Percentiles rank a stretch among this genome's conserved stretches.
Conservation (phyloP, 1,140 invertebrate species). For the Augochlora pura region DNA sequence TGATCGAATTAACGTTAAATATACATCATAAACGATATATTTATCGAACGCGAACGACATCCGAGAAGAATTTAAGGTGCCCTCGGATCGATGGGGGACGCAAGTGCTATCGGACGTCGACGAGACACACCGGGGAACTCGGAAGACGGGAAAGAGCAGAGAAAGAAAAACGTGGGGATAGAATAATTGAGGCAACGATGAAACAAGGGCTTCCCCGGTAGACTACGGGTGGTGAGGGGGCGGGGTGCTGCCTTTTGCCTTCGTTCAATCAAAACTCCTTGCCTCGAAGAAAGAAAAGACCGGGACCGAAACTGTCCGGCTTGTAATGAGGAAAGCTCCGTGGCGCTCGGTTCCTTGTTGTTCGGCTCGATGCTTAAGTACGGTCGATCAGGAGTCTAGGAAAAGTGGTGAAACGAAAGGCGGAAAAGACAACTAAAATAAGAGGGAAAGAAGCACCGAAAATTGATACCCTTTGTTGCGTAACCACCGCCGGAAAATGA, state of each 20-base stretch:
- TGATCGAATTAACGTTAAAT: neutral
- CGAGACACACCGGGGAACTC: constrained; percentile 53
- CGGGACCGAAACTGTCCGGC: constrained; percentile 67
- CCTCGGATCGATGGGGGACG: constrained; percentile 19
- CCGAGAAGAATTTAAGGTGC: constrained; percentile 22
- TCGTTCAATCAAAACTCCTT: constrained; percentile 72
- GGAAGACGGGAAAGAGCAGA: constrained; percentile 36
- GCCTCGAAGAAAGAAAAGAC: constrained; percentile 68
- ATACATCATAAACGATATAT: neutral
- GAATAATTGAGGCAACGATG: constrained; percentile 68
- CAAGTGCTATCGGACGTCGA: constrained; percentile 47
- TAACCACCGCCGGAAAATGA: neutral
- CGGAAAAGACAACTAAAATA: constrained; percentile 2
- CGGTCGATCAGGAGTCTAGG: constrained; percentile 28
- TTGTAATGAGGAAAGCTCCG: constrained; percentile 71
- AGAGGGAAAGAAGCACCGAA: neutral
- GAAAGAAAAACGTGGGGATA: constrained; percentile 61
- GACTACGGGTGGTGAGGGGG: too few species aligned
- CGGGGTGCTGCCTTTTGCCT: constrained; percentile 66
- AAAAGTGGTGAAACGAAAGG: constrained; percentile 42
- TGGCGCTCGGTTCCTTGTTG: constrained; percentile 61
- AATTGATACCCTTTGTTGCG: constrained; percentile 28
- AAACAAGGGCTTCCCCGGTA: constrained; percentile 63
- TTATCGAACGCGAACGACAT: constrained; percentile 25
- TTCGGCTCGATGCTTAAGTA: constrained; percentile 60